phyloP scores from a whole-genome alignment of 2,113 vertebrate genomes.

The Calidris pygmaea region DNA sequence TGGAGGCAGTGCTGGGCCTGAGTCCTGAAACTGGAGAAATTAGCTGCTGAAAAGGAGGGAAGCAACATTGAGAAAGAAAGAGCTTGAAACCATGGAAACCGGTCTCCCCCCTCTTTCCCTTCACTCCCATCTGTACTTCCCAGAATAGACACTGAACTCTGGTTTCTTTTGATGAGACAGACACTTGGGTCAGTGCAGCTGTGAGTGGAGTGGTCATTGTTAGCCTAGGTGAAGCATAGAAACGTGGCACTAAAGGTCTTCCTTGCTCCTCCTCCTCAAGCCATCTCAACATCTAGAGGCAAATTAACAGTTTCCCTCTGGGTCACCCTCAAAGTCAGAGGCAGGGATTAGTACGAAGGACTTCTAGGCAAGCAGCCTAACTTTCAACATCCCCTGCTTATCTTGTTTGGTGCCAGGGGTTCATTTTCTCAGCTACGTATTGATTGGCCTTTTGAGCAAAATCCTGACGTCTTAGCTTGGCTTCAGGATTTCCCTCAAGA shows the following conservation, averaged over 20 bases:
- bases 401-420: neutral
- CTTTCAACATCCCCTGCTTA: slow-evolving; percentile 25
- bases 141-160: slow-evolving; percentile 62
- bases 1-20: neutral
- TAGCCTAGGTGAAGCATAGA: neutral
- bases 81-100: slow-evolving; percentile 71
- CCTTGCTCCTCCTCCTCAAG: neutral
- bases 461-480: slow-evolving; percentile 2
- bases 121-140: slow-evolving; percentile 57
- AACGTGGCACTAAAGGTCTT: neutral
- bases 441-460: slow-evolving; percentile 23
- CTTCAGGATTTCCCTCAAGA: slow-evolving; percentile 40
- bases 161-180: slow-evolving; percentile 52
- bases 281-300: neutral
- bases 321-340: neutral
- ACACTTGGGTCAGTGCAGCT: slow-evolving; percentile 16
- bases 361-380: slow-evolving; percentile 2
- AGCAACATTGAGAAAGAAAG: neutral
- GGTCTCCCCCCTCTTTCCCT: neutral
- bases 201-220: slow-evolving; percentile 10
- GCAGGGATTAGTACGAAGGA: neutral
- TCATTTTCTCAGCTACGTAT: slow-evolving; percentile 5
- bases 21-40: neutral
- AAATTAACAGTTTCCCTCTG: neutral
- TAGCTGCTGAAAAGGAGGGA: slow-evolving; percentile 38